Evolutionary conservation across 2,888 invertebrate species (phyloP).

Genomic region (Psylliodes chrysocephalus): DNA sequence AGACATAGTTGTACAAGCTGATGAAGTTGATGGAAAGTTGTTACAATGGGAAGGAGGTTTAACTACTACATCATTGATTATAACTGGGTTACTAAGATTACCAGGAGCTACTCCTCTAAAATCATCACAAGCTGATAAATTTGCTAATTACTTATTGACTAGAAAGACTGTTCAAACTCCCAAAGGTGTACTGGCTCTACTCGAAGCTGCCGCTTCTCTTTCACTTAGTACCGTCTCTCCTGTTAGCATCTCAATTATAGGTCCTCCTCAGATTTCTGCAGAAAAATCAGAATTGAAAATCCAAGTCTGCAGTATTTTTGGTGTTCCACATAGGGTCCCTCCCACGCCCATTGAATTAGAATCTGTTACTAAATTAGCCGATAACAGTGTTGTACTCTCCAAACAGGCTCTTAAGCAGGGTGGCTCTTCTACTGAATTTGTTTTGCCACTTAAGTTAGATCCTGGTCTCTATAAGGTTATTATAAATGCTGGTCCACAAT

Average conservation of each 20-base stretch:
- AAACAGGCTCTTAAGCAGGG: conserved; percentile 70
- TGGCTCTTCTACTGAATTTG: conserved; percentile 75
- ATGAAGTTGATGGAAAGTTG: conserved; percentile 88
- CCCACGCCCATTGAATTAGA: conserved; percentile 78
- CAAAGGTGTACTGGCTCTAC: conserved; percentile 82
- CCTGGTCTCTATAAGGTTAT: conserved; percentile 88
- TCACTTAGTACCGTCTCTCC: conserved; percentile 73
- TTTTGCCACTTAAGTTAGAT: conserved; percentile 81
- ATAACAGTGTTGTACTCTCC: conserved; percentile 79
- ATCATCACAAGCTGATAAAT: conserved; percentile 84
- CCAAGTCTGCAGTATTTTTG: conserved; percentile 79
- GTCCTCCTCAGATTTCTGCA: conserved; percentile 79
- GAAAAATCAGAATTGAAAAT: conserved; percentile 74
- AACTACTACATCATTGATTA: conserved; percentile 76
- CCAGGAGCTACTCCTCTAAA: conserved; percentile 77
- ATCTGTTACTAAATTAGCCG: conserved; percentile 77
- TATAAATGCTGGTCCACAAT: conserved; percentile 75
- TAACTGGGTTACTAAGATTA: conserved; percentile 66
- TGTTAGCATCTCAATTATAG: conserved; percentile 82
- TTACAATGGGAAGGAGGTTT: conserved; percentile 93
- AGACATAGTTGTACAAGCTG: conserved; percentile 93
- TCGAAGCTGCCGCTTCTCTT: conserved; percentile 78
- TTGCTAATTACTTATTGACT: conserved; percentile 83
- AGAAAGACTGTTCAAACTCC: conserved; percentile 88
- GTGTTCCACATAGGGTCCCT: conserved; percentile 75